These are phyloP conservation scores for Conus canariensis DNA, from an alignment of 2,888 invertebrate species.

Conservation along the genomic window DNA sequence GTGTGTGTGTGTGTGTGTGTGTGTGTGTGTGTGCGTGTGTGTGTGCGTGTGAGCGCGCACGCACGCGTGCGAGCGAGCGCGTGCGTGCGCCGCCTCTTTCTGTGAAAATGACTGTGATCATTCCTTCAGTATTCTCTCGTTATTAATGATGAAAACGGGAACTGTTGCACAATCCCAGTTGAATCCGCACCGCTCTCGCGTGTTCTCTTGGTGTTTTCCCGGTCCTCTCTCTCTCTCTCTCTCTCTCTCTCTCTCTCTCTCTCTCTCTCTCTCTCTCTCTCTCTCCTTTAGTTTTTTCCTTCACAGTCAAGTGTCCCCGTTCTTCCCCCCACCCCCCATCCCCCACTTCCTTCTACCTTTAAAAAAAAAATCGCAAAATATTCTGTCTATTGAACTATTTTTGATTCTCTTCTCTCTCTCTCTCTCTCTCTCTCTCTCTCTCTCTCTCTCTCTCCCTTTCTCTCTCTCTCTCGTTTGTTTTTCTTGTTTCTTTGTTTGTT, in stretches of 20 bases:
- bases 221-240: background rate
- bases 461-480: conserved; percentile 5
- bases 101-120: too few species aligned
- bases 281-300: background rate
- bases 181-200: background rate
- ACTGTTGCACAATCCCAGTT: too few species aligned
- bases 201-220: background rate
- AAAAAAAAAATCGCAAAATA: too few species aligned
- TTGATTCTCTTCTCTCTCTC: background rate
- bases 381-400: too few species aligned
- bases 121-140: too few species aligned
- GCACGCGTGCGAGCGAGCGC: too few species aligned
- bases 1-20: too few species aligned
- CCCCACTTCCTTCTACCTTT: background rate
- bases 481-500: background rate
- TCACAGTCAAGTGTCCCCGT: background rate
- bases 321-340: background rate
- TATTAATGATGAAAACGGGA: too few species aligned
- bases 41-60: too few species aligned
- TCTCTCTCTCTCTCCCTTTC: background rate
- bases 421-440: background rate
- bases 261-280: background rate
- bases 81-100: too few species aligned
- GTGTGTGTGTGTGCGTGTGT: too few species aligned
- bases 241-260: background rate